Conservation (phyloP, 2,113 vertebrate genomes). For the Entomyzon cyanotis region DNA sequence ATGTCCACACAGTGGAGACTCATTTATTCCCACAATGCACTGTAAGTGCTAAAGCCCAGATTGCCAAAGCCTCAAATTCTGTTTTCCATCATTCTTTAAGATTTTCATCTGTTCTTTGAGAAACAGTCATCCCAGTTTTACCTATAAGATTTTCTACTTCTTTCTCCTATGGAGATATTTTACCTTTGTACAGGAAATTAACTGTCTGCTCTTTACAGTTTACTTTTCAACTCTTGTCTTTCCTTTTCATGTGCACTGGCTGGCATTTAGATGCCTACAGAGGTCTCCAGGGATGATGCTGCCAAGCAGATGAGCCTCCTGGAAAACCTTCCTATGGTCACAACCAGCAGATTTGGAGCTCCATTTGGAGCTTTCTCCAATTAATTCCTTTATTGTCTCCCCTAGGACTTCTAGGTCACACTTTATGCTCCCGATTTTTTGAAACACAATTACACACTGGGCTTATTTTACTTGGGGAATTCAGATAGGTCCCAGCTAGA, state of each 20-base stretch:
- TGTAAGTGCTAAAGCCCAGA: neutral
- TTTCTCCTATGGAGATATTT: neutral
- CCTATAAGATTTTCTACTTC: neutral
- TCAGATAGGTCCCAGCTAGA: neutral
- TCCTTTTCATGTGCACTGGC: neutral
- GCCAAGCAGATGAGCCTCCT: neutral
- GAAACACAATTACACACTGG: neutral
- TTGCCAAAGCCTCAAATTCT: neutral
- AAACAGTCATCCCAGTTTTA: neutral
- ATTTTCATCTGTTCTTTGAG: neutral
- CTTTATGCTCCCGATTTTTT: neutral
- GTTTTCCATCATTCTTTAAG: neutral
- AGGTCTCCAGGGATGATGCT: neutral
- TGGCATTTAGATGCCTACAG: neutral
- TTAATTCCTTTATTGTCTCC: neutral
- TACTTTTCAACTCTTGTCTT: neutral
- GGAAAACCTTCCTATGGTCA: neutral
- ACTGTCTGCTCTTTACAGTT: rapidly evolving
- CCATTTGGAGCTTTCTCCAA: neutral
- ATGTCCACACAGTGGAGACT: neutral
- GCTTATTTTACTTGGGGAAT: neutral
- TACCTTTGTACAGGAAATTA: neutral
- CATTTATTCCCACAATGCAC: rapidly evolving
- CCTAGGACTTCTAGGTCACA: neutral
- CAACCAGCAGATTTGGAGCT: neutral